Evolutionary conservation across 2,113 vertebrate genomes (phyloP).

Genomic region (Syngnathoides biaculeatus): DNA sequence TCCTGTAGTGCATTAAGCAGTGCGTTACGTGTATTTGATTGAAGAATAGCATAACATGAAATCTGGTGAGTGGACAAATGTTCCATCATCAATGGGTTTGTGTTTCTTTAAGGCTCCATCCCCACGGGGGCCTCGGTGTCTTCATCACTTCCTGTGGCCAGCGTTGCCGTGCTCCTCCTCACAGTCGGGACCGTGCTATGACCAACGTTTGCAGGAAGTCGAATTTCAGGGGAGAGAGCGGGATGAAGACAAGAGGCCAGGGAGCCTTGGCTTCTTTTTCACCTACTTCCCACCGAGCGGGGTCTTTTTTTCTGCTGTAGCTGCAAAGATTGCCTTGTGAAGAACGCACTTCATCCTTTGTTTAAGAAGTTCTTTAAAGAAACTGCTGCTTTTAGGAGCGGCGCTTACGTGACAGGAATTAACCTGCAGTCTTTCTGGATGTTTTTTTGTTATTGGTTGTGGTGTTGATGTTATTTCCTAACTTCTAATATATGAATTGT

Average conservation of each 20-base stretch:
- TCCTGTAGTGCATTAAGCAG: no score
- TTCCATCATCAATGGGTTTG: background rate
- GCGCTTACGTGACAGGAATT: conserved; percentile 49
- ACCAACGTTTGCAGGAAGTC: conserved; percentile 50
- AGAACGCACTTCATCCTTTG: conserved; percentile 37
- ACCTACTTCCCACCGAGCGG: conserved; percentile 38
- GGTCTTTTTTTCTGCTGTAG: conserved; percentile 35
- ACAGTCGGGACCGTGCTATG: conserved; percentile 80
- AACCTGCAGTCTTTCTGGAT: conserved; percentile 40
- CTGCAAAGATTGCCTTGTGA: conserved; percentile 39
- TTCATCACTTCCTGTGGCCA: conserved; percentile 74
- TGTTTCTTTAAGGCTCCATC: conserved; percentile 75
- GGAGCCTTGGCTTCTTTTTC: conserved; percentile 24
- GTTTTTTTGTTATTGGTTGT: background rate
- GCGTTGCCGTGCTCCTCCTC: conserved; percentile 81
- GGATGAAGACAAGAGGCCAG: conserved; percentile 45
- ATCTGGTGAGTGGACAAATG: background rate
- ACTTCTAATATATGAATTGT: conserved; percentile 40
- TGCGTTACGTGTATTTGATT: no score
- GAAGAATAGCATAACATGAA: no score
- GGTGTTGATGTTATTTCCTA: conserved; percentile 16
- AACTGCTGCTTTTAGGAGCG: conserved; percentile 44
- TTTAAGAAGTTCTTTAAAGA: conserved; percentile 46
- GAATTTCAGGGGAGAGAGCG: conserved; percentile 37
- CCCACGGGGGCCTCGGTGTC: conserved; percentile 76